Conservation (phyloP, 2,797 vertebrate species). For the Mormyrus proboscirostris region DNA sequence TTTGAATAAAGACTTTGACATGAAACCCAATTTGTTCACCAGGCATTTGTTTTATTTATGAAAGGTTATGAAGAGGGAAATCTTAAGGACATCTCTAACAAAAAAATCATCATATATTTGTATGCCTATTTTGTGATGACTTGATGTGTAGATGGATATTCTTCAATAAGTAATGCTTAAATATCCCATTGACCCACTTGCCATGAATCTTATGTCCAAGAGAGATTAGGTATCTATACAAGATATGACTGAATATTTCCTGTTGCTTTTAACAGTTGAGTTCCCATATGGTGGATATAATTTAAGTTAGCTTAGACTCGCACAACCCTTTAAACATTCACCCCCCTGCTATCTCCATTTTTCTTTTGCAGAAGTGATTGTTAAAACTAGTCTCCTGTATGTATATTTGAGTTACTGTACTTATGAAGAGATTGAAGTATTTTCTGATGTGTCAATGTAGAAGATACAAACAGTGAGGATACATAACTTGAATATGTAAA, state of each 20-base stretch:
- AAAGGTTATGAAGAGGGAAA: background rate
- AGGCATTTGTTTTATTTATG: background rate
- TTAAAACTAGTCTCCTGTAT: background rate
- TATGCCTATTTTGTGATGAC: background rate
- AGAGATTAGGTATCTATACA: background rate
- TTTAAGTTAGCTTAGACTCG: background rate
- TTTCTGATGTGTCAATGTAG: background rate
- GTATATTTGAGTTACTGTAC: background rate
- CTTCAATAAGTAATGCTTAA: background rate
- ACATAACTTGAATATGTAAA: background rate
- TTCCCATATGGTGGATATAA: background rate
- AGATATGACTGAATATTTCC: background rate
- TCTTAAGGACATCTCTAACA: background rate
- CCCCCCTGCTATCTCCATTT: background rate
- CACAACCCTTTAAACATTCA: background rate
- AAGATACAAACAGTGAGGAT: background rate
- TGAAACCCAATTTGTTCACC: background rate
- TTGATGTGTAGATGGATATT: background rate
- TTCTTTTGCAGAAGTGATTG: background rate
- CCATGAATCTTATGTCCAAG: background rate
- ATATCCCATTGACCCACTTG: background rate
- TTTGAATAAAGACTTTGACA: constrained; percentile 58
- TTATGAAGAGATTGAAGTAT: background rate
- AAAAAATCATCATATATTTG: background rate
- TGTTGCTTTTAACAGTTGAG: background rate